Conservation (phyloP, 2,113 vertebrate genomes). For the Gnathonemus echidnorhynchus region DNA sequence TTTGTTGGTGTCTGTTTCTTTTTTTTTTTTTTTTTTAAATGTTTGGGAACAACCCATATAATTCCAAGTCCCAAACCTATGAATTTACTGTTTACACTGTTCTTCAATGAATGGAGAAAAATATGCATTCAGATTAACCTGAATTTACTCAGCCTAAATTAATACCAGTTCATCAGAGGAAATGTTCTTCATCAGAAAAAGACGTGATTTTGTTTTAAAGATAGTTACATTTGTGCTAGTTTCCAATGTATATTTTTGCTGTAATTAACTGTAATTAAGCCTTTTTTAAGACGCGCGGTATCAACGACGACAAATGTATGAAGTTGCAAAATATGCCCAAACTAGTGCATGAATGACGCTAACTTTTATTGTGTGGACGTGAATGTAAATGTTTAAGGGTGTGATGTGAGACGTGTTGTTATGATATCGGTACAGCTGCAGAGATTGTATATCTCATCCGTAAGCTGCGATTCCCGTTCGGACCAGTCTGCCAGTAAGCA, state of each 20-base stretch:
- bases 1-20: neutral
- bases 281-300: neutral
- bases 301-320: neutral
- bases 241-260: neutral
- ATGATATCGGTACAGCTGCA: neutral
- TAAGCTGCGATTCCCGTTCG: neutral
- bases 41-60: neutral
- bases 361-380: neutral
- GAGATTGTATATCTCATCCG: neutral
- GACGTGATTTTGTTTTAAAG: neutral
- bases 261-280: neutral
- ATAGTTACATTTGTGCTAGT: neutral
- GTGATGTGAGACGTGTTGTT: neutral
- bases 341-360: neutral
- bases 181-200: neutral
- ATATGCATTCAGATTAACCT: neutral
- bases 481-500: neutral
- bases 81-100: conserved; percentile 5
- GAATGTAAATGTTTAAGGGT: neutral
- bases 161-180: neutral
- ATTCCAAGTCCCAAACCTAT: neutral
- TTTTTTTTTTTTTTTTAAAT: neutral
- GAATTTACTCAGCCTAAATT: neutral
- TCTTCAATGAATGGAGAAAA: neutral
- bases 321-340: neutral